Percentiles rank a stretch among this genome's conserved stretches.
phyloP scores from a whole-genome alignment of 2,797 vertebrate species.

The Propithecus deckenii region DNA sequence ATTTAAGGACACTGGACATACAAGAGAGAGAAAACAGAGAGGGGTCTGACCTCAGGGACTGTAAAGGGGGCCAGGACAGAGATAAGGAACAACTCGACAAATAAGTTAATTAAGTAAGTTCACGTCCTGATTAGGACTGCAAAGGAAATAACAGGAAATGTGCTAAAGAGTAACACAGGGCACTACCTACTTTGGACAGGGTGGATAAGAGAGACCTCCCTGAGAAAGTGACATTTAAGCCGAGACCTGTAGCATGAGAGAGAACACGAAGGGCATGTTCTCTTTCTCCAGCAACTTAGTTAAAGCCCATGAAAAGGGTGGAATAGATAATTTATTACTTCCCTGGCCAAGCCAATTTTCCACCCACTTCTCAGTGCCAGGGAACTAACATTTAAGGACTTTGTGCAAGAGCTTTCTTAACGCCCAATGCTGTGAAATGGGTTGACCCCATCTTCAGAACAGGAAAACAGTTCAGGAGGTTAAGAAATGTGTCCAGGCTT shows the following conservation, averaged over 20 bases:
- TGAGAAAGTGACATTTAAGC: background rate
- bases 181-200: background rate
- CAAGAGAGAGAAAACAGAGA: background rate
- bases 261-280: background rate
- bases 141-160: slow-evolving; percentile 62
- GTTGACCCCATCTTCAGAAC: background rate
- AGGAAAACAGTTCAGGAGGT: background rate
- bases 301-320: background rate
- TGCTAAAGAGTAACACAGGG: slow-evolving; percentile 37
- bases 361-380: background rate
- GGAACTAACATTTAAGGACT: background rate
- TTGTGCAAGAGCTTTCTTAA: background rate
- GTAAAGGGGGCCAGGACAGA: background rate
- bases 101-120: slow-evolving; percentile 51
- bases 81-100: slow-evolving; percentile 44
- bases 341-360: background rate
- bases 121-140: slow-evolving; percentile 21
- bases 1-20: slow-evolving; percentile 7
- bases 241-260: background rate
- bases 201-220: background rate
- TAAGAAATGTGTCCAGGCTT: background rate
- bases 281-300: background rate
- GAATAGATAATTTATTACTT: background rate
- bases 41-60: background rate
- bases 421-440: background rate